Percentiles rank a stretch among this genome's conserved stretches.
These are phyloP conservation scores for Oligia latruncula DNA, from an alignment of 2,888 invertebrate genomes.

Conservation along the genomic window DNA sequence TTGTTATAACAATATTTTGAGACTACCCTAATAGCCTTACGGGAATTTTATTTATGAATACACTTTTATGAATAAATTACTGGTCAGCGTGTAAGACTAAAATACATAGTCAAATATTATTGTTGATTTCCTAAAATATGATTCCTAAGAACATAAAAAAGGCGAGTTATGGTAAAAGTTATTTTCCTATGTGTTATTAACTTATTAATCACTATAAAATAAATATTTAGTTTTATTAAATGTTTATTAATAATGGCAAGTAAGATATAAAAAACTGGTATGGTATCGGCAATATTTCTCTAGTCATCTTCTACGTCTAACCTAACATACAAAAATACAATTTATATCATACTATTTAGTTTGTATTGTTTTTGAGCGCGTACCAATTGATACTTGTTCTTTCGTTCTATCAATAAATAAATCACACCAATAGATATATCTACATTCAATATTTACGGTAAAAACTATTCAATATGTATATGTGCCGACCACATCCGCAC, in stretches of 20 bases:
- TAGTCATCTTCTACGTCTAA: not conserved
- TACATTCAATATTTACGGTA: not conserved
- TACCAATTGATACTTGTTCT: not conserved
- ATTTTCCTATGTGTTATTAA: too few species aligned
- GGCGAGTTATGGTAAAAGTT: too few species aligned
- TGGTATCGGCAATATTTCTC: not conserved
- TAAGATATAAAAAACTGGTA: not conserved
- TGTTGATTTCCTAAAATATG: too few species aligned
- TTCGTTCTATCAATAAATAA: not conserved
- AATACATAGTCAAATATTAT: too few species aligned
- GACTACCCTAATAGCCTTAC: too few species aligned
- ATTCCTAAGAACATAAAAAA: too few species aligned
- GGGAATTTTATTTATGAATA: too few species aligned
- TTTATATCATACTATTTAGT: not conserved
- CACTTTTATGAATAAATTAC: not conserved
- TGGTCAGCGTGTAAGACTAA: not conserved
- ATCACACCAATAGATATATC: not conserved
- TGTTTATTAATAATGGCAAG: not conserved
- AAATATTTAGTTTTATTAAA: too few species aligned
- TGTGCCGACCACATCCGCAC: constrained; percentile 3
- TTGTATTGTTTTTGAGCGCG: not conserved
- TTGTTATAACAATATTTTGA: constrained; percentile 14
- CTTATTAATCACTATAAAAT: too few species aligned
- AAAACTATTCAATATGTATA: constrained; percentile 20
- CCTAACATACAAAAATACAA: not conserved